phyloP scores from a whole-genome alignment of 2,888 invertebrate genomes.

The Lydus trimaculatus region DNA sequence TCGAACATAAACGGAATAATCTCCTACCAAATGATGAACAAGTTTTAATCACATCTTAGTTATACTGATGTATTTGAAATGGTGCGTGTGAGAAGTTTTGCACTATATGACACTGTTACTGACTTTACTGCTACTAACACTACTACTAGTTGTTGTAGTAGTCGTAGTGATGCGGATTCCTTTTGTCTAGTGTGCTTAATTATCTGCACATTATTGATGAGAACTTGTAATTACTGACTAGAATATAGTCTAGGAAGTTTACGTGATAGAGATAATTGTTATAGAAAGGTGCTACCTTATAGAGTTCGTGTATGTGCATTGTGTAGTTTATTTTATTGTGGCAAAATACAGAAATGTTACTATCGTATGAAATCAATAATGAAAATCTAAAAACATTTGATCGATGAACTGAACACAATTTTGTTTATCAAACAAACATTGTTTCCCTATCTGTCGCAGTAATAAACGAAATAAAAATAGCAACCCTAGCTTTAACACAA shows the following conservation, averaged over 20 bases:
- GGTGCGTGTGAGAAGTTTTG: not conserved
- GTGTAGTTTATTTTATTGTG: too few relatives aligned
- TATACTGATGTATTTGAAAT: conserved; percentile 19
- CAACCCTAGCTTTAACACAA: not conserved
- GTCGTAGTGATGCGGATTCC: not conserved
- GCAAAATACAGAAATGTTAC: too few relatives aligned
- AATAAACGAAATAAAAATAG: not conserved
- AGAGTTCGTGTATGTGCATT: not conserved
- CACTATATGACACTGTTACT: too few relatives aligned
- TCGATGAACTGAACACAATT: conserved; percentile 44
- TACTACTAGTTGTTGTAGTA: not conserved
- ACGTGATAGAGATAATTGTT: conserved; percentile 23
- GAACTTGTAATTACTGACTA: conserved; percentile 26
- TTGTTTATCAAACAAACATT: conserved; percentile 41
- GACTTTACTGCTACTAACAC: not conserved
- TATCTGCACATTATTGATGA: conserved; percentile 29
- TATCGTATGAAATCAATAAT: conserved; percentile 24
- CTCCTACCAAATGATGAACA: conserved; percentile 20
- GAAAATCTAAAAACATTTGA: conserved; percentile 40
- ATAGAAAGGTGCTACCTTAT: too few relatives aligned
- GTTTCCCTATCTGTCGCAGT: conserved; percentile 10
- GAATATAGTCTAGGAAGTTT: conserved; percentile 22
- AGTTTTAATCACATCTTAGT: conserved; percentile 24
- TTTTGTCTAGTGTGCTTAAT: conserved; percentile 23
- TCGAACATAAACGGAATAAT: too few relatives aligned